Conservation (phyloP, 2,888 invertebrate genomes). For the Sinopyrophorus schimmeli region DNA sequence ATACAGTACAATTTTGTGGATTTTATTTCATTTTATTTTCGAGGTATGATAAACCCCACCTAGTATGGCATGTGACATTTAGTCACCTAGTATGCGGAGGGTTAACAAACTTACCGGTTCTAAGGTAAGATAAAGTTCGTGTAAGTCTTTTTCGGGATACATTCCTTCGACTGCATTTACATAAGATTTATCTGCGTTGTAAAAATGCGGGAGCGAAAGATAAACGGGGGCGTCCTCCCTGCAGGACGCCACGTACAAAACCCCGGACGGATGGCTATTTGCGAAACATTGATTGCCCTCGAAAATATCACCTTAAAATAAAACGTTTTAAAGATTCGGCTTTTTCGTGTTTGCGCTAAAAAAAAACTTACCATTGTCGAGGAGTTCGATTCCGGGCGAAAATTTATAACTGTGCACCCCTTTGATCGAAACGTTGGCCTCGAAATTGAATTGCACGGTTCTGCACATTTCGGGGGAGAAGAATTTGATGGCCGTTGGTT, state of each 20-base stretch:
- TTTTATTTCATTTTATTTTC: too few species aligned
- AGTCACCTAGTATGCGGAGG: too few species aligned
- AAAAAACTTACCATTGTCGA: conserved; percentile 68
- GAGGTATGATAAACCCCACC: too few species aligned
- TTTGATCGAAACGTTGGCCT: conserved; percentile 59
- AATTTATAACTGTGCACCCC: conserved; percentile 71
- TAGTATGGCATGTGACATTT: too few species aligned
- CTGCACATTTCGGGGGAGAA: conserved; percentile 80
- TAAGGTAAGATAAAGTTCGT: conserved; percentile 75
- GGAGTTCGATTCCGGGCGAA: conserved; percentile 62
- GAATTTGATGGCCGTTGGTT: conserved; percentile 61
- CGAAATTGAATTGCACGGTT: conserved; percentile 64
- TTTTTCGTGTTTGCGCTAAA: too few species aligned
- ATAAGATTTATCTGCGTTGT: conserved; percentile 72
- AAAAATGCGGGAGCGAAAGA: conserved; percentile 83
- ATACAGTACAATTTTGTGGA: too few species aligned
- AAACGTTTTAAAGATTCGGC: too few species aligned
- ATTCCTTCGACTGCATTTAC: conserved; percentile 68
- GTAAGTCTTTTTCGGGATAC: conserved; percentile 66
- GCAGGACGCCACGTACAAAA: conserved; percentile 78
- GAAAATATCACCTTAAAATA: too few species aligned
- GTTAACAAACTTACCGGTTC: conserved; percentile 74
- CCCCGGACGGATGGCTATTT: conserved; percentile 76
- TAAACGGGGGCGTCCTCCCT: conserved; percentile 81
- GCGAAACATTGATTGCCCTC: too few species aligned